Percentiles rank a stretch among this genome's conserved stretches.
phyloP scores from a whole-genome alignment of 1,140 invertebrate genomes.

The Rhopalosiphum padi region DNA sequence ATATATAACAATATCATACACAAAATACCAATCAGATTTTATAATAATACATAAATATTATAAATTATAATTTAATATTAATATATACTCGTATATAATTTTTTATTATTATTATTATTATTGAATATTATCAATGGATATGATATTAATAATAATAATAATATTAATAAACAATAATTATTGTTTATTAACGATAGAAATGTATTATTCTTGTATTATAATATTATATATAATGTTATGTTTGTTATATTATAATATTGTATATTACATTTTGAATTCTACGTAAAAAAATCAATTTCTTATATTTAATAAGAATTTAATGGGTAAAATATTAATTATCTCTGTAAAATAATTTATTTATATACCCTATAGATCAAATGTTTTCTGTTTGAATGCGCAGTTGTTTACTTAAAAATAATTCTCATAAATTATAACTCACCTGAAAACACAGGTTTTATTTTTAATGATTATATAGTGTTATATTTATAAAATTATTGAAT shows the following conservation, averaged over 20 bases:
- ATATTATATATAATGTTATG: too few relatives aligned
- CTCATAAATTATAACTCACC: neutral
- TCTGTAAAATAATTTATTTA: neutral
- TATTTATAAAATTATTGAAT: slow-evolving; percentile 26
- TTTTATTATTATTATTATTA: too few relatives aligned
- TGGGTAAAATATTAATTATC: neutral
- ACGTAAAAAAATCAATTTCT: neutral
- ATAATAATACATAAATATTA: neutral
- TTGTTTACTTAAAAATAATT: neutral
- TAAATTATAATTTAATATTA: too few relatives aligned
- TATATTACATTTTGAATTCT: neutral
- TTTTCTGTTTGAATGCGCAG: neutral
- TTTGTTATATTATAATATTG: neutral
- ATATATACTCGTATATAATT: too few relatives aligned
- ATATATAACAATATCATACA: neutral
- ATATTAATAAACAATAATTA: neutral
- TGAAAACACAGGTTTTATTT: neutral
- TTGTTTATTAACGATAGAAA: neutral
- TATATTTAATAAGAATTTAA: neutral
- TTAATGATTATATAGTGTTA: neutral
- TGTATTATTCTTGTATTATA: neutral
- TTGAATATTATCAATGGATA: neutral
- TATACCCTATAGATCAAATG: neutral
- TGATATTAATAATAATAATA: too few relatives aligned
- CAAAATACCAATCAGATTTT: neutral